Evolutionary conservation across 2,888 invertebrate genomes (phyloP), one percentile per base, ranked within the genome.

Genomic region (Morpho achilles): DNA sequence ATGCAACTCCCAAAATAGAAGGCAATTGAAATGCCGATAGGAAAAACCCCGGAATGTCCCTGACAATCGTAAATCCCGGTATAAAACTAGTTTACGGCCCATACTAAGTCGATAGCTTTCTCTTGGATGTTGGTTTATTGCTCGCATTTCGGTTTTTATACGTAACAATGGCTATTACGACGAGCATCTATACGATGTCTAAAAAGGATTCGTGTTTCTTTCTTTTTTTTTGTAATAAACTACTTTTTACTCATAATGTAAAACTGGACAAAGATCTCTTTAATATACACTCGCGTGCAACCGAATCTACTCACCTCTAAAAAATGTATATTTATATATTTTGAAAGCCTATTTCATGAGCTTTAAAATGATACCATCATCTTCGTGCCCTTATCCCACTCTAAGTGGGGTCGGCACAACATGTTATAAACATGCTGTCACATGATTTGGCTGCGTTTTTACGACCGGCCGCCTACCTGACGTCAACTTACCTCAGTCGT

Each of bases 51-150:
- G 45, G 52, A 58, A 42, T 56, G 61, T 62, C 54, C 60, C 44
- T 62, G 58, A 59, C 61, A 56, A 47, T 65, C 68, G 64, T 68
- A 67, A 68, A 68, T 56, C 59, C 58, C 23, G 39, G 53, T 55
- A 63, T 66, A 68, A 66, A 68, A 56, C 56, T 64, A 61, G 58
- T 64, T 61, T 61, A 61, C 51, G 61, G 60, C 48, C 51, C 50
- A 32, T 42, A 42, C 54, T 40, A 50, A 59, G 50, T 55, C 53
- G 43, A 54, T 55, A 47, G 54, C 52, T 52, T 52, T 52, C 57
- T 52, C 52, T 44, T 48, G 39, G 39, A 40, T 40, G 52, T 42
- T 51, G 46, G 46, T 57, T 52, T 48, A 57, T 52, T 41, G 39
- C 44, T 44, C 46, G 55, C 56, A 50, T 62, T 61, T 58, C 51